Base-by-base conservation (phyloP, 2,113 vertebrate genomes). In the Craseonycteris thonglongyai region DNA sequence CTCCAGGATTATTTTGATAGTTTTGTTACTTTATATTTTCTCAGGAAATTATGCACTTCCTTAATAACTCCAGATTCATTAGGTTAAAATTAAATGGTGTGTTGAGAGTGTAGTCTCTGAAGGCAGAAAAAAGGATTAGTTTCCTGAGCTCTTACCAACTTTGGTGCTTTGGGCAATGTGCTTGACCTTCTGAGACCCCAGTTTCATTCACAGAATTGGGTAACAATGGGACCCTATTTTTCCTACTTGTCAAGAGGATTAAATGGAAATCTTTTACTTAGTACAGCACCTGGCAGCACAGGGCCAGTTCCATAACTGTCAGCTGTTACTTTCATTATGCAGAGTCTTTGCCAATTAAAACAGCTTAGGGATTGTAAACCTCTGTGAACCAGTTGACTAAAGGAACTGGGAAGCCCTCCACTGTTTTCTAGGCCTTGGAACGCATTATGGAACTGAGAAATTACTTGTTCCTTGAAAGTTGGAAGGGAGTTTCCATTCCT, bases 391-490 rank as follows among this genome's bases (percentile, higher is more conserved):
- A 72, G 86, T 65, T 68, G 76, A 93, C 85, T 84, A 84, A 95
- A 83, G 42, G 58, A 91, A 33, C 95, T 89, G 78, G 95, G 95
- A 95, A 92, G 65, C 33, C 30, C 59, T 93, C 69, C 88, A 35
- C 80, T 88, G 54, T 89, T 95, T 84, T 91, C 78, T 58, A 90
- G 90, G 80, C 75, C 88, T 94, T 89, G 88, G 88, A 93, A 94
- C 16, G 11, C 28, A 30, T 72, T 40, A 16, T 35, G 71, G 54
- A 90, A 81, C 81, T 59, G 76, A 84, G 66, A 80, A 89, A 84
- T 66, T n/a, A 86, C 71, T 84, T 95, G 88, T 92, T 95, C 95
- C 95, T 95, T 88, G 94, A 95, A 93, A 93, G 94, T 95, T 93
- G 80, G 87, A 96, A 71, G 63, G 68, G 72, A 75, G 59, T 91